Evolutionary conservation across 2,113 vertebrate species (phyloP), one percentile per base, ranked within the genome.

Genomic region (Lates calcarifer): DNA sequence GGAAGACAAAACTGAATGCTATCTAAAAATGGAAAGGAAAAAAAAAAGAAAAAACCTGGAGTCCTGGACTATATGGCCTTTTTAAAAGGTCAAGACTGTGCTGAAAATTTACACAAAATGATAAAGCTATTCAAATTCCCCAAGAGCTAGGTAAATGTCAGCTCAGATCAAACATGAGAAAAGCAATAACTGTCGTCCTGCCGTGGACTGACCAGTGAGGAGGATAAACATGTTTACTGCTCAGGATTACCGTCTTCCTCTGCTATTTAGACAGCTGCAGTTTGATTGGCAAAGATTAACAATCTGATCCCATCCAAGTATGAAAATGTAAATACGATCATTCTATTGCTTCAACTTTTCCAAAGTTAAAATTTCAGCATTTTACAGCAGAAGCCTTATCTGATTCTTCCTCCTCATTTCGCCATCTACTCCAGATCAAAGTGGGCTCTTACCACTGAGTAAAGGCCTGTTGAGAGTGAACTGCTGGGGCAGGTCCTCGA

Each of bases 381-480:
- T 12, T 43, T 39, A 63, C 18, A 61, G 18, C 17, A 29, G 35
- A 43, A 18, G 41, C 49, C 13, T 35, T 47, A 53, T 63, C 43
- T 20, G 35, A 28, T 26, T 43, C 22, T 17, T 5, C 45, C 45
- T n/a, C 5, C 14, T 35, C 58, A 20, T 60, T 64, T 61, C n/a
- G 15, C 28, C 31, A 26, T 28, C 3, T 10, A 0, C 9, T 76
- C 33, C 35, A 11, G 11, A 65, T 70, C 1, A 62, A 20, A 57
- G 57, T 12, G 26, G 24, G 2, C 17, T 77, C 96, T 95, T 95
- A 97, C 96, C 97, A 56, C 97, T 98, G 80, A 99, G 96, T 82
- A 98, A 95, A 78, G 98, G 98, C 91, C 96, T 97, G 95, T 98
- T 98, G 94, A 99, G 98, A 41, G 89, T 91, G 90, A 97, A 99